Evolutionary conservation across 2,888 invertebrate species (phyloP), one percentile per base, ranked within the genome.

Genomic region (Adelognathus sp.): DNA sequence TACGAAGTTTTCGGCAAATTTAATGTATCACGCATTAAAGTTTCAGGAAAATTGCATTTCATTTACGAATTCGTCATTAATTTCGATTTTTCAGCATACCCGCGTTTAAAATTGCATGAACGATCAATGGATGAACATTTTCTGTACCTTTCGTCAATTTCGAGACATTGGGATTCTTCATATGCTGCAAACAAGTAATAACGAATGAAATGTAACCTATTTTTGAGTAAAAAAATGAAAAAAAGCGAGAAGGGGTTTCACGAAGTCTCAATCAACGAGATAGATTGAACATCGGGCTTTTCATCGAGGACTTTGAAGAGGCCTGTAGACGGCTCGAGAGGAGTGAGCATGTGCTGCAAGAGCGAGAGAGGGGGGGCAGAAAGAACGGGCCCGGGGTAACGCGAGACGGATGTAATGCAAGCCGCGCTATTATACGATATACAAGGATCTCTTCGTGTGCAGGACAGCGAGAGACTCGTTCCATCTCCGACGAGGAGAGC

Each of bases 331-430:
- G 76, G 31, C 31, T 36, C 27, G 27, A 27, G n/a, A n/a, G n/a
- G 33, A 7, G 16, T 9, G 44, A 70, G 75, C 75, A 69, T 75
- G 61, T 75, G 75, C 52, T 75, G 33, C 50, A n/a, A 9, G 4
- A 39, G 33, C 52, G 39, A 33, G 33, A 81, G n/a, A n/a, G n/a
- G 87, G 50, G 67, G 33, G 63, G 69, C 70, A 70, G 58, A 64
- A 70, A n/a, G n/a, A n/a, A n/a, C n/a, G 76, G 76, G 66, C 60
- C 71, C n/a, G n/a, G n/a, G 60, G 89, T 89, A 89, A 90, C 85
- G 81, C 86, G 88, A 91, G 88, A 90, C 89, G 90, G 90, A 90
- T 90, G 90, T 90, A 91, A 91, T 84, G 90, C 90, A 89, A 90
- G 89, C 88, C 89, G 86, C 82, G 88, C 86, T 88, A 89, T 91